A percentile compares a stretch with the other conserved stretches of the same genome.
These are phyloP conservation scores for Enteromius unitaeniatus DNA, from an alignment of 2,797 vertebrate species.

Conservation along the genomic window DNA sequence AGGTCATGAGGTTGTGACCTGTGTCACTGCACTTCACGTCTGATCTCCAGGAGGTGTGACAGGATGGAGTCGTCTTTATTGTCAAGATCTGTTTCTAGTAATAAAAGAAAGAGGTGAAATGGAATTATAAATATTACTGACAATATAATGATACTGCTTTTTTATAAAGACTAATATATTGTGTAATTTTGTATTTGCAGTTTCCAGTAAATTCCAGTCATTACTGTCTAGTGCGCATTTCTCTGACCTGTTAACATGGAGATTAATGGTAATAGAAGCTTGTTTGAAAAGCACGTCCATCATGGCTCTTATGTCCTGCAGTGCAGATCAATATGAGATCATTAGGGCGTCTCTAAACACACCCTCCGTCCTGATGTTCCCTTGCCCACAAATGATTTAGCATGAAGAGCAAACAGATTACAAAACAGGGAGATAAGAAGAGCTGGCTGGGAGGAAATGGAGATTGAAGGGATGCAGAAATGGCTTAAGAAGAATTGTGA, in stretches of 20 bases:
- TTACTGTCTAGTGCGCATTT: background rate
- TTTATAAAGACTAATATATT: background rate
- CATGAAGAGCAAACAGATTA: conserved; percentile 44
- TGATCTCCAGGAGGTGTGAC: conserved; percentile 24
- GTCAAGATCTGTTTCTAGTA: background rate
- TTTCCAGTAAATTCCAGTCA: background rate
- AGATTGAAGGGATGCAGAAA: conserved; percentile 60
- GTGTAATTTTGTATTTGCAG: background rate
- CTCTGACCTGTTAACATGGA: conserved; percentile 13
- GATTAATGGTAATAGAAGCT: conserved; percentile 31
- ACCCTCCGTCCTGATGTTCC: conserved; percentile 50
- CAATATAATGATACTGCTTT: background rate
- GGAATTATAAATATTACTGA: background rate
- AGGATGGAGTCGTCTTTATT: background rate
- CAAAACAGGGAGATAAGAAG: conserved; percentile 34
- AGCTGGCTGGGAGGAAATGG: conserved; percentile 56
- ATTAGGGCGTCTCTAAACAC: conserved; percentile 61
- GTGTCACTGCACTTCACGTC: conserved; percentile 10
- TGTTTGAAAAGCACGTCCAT: conserved; percentile 36
- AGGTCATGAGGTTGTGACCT: conserved; percentile 33
- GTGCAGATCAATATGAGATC: conserved; percentile 61
- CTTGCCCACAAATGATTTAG: conserved; percentile 52
- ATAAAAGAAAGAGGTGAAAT: background rate
- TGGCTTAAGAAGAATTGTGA: conserved; percentile 55
- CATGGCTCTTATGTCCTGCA: conserved; percentile 39